phyloP scores from a whole-genome alignment of 2,888 invertebrate genomes.

The Himalopsyche japonica region DNA sequence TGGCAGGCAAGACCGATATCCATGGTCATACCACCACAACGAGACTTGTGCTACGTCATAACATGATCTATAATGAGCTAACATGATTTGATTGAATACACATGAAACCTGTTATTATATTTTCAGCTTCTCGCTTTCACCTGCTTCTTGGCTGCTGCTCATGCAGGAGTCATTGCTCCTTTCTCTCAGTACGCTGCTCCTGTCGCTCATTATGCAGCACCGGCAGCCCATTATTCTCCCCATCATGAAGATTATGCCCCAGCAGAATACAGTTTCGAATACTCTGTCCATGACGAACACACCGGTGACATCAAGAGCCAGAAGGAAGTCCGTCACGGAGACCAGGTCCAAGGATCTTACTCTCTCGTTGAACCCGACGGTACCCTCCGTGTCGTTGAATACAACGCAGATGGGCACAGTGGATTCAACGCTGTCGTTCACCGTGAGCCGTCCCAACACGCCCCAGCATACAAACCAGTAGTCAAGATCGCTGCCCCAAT shows the following conservation, averaged over 20 bases:
- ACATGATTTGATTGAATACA: too few relatives aligned
- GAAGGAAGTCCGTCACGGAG: conserved; percentile 53
- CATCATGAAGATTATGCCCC: conserved; percentile 21
- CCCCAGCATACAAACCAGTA: conserved; percentile 29
- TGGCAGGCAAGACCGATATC: too few relatives aligned
- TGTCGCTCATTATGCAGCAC: conserved; percentile 34
- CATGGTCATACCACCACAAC: too few relatives aligned
- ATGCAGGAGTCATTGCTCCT: conserved; percentile 34
- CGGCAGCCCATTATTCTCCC: conserved; percentile 19
- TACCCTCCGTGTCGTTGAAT: conserved; percentile 54
- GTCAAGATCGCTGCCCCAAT: conserved; percentile 37
- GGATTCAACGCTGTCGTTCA: conserved; percentile 57
- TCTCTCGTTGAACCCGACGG: conserved; percentile 58
- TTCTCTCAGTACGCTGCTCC: conserved; percentile 31
- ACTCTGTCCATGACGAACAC: conserved; percentile 54
- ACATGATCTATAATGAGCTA: too few relatives aligned
- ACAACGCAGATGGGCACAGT: conserved; percentile 52
- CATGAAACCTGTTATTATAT: too few relatives aligned
- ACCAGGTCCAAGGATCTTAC: conserved; percentile 55
- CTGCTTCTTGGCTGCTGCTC: conserved; percentile 35
- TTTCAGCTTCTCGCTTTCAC: conserved; percentile 35
- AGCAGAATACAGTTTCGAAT: conserved; percentile 42
- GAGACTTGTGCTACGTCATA: too few relatives aligned
- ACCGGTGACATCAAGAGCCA: conserved; percentile 57
- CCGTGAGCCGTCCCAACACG: conserved; percentile 47